These are phyloP conservation scores for Cricetomys ansorgei DNA, from an alignment of 2,113 vertebrate species.

Conservation along the genomic window DNA sequence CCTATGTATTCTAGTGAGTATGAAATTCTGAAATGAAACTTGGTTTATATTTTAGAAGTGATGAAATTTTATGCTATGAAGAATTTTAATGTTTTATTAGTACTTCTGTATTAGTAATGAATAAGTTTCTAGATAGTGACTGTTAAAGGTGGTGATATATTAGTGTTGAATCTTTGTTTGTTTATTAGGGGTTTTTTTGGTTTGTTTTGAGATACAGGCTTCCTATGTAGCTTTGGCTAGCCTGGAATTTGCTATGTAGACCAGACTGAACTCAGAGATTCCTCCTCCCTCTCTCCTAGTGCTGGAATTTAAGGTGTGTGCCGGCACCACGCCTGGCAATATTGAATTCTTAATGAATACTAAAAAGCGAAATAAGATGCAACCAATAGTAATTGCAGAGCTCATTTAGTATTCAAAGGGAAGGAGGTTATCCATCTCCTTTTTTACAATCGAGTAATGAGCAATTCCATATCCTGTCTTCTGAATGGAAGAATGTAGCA, in stretches of 20 bases:
- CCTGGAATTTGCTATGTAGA: not conserved
- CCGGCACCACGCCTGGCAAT: not conserved
- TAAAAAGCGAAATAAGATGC: not conserved
- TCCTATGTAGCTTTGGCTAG: not conserved
- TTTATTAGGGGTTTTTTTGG: not conserved
- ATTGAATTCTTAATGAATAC: not conserved
- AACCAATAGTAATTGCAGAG: not conserved
- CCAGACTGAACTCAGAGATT: not conserved
- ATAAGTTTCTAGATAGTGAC: not conserved
- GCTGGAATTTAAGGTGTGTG: not conserved
- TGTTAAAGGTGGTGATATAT: not conserved
- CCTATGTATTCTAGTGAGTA: slow-evolving; percentile 88
- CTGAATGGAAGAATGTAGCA: not conserved
- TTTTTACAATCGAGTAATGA: not conserved
- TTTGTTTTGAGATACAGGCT: not conserved
- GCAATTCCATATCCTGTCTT: not conserved
- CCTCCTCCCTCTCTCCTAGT: not conserved
- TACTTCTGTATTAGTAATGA: not conserved
- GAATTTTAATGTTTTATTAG: not conserved
- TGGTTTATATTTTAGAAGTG: slow-evolving; percentile 16
- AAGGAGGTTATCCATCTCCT: no score
- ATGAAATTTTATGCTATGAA: not conserved
- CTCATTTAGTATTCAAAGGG: not conserved
- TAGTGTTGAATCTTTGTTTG: not conserved
- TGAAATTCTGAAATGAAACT: not conserved